phyloP scores from a whole-genome alignment of 2,113 vertebrate species.

The Dendrocopos noguchii region DNA sequence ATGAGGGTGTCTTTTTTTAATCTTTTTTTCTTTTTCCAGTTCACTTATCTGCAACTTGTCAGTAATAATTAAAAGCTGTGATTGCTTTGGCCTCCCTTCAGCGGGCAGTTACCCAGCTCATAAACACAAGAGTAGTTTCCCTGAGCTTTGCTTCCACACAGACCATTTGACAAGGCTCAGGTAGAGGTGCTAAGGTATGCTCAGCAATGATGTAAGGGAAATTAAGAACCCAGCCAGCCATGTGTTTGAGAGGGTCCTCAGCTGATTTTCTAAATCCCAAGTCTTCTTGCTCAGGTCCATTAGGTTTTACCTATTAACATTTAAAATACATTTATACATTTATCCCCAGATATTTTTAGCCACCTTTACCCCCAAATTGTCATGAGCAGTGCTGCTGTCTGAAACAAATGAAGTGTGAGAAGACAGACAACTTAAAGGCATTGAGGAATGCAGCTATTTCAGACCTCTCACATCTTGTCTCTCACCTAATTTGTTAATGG shows the following conservation, averaged over 20 bases:
- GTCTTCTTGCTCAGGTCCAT: background rate
- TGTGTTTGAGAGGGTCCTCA: background rate
- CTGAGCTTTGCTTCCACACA: background rate
- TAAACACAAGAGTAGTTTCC: background rate
- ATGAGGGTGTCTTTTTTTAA: background rate
- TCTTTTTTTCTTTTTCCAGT: background rate
- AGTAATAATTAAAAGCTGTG: background rate
- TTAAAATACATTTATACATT: background rate
- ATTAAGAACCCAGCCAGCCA: background rate
- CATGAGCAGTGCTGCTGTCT: background rate
- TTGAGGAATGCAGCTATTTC: background rate
- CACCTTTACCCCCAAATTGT: background rate
- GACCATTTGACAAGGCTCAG: background rate
- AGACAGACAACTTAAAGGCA: background rate
- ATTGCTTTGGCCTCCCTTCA: conserved; percentile 6
- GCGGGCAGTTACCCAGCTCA: background rate
- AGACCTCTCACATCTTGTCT: conserved; percentile 8
- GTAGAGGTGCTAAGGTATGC: background rate
- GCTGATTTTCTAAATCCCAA: background rate
- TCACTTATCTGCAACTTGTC: background rate
- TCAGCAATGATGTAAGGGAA: background rate
- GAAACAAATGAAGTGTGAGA: conserved; percentile 21
- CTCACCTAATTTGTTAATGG: conserved; percentile 47
- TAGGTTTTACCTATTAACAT: background rate
- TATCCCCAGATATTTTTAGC: background rate